phyloP scores from a whole-genome alignment of 2,113 vertebrate species.

The Rhinolophus sinicus region DNA sequence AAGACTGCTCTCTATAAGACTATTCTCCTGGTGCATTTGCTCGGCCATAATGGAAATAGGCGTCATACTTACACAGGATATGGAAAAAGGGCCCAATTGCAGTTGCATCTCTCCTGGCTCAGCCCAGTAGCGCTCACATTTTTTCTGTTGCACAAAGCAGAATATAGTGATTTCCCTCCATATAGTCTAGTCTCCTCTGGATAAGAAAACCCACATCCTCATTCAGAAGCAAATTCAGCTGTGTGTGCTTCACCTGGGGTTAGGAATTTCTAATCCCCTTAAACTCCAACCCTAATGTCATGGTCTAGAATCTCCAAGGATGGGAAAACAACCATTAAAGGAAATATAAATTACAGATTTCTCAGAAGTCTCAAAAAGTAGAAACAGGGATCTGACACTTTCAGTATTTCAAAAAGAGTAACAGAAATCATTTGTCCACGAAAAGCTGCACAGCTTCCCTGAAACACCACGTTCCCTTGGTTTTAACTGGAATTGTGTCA shows the following conservation, averaged over 20 bases:
- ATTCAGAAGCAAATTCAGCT: slow-evolving; percentile 24
- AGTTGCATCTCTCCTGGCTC: slow-evolving; percentile 81
- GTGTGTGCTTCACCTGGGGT: background rate
- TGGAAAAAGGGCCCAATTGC: slow-evolving; percentile 88
- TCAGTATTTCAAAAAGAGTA: background rate
- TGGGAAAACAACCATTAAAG: background rate
- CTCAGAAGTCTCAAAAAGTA: slow-evolving; percentile 9
- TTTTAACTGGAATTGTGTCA: background rate
- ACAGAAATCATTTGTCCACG: background rate
- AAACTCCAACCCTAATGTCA: background rate
- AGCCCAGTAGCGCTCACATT: slow-evolving; percentile 97
- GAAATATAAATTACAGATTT: background rate
- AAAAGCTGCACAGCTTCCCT: background rate
- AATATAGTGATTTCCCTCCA: slow-evolving; percentile 60
- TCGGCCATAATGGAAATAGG: background rate
- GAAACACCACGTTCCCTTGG: background rate
- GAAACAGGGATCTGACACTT: background rate
- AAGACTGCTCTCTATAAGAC: background rate
- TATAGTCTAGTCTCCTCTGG: background rate
- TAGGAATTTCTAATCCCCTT: background rate
- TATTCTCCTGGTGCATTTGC: background rate
- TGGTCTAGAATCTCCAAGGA: background rate
- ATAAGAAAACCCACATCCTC: background rate
- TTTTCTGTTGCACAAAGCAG: slow-evolving; percentile 90
- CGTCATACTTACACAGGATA: slow-evolving; percentile 92